These are phyloP conservation scores for Hemithea aestivaria DNA, from an alignment of 2,888 invertebrate genomes.

Conservation along the genomic window DNA sequence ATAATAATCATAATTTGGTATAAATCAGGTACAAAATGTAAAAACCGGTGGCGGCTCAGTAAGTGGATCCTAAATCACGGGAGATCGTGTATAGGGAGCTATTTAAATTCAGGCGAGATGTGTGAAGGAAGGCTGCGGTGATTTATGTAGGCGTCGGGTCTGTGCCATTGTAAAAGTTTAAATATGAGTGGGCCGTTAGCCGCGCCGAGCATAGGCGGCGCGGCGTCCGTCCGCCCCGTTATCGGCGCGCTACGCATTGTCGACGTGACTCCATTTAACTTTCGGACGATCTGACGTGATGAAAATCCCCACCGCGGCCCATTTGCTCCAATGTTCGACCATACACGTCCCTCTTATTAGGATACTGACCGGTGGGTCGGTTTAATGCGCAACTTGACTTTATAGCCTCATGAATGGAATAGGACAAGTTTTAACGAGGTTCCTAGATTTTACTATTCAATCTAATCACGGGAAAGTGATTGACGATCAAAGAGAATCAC, in stretches of 20 bases:
- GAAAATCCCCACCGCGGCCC: conserved; percentile 32
- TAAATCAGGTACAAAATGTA: conserved; percentile 41
- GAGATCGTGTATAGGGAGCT: conserved; percentile 60
- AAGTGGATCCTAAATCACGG: conserved; percentile 60
- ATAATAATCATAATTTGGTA: conserved; percentile 30
- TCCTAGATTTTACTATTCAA: conserved; percentile 25
- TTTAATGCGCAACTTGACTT: conserved; percentile 27
- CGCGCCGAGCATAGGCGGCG: conserved; percentile 8
- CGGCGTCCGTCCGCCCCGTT: no score
- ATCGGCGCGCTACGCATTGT: conserved; percentile 29
- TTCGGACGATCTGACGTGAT: conserved; percentile 37
- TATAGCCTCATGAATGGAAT: conserved; percentile 22
- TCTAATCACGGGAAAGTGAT: conserved; percentile 22
- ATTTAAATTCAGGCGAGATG: conserved; percentile 70
- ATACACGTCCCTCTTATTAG: conserved; percentile 29
- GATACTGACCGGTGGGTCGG: conserved; percentile 29
- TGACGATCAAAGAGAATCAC: no score
- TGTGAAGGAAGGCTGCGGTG: conserved; percentile 63
- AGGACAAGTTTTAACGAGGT: conserved; percentile 24
- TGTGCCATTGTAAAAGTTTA: conserved; percentile 66
- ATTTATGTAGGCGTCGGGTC: conserved; percentile 60
- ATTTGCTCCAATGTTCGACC: conserved; percentile 26
- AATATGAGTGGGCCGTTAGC: conserved; percentile 52
- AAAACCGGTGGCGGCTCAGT: conserved; percentile 38
- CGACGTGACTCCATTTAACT: conserved; percentile 47